Evolutionary conservation across 1,140 invertebrate genomes (phyloP).

Genomic region (Scaptomyza montana): DNA sequence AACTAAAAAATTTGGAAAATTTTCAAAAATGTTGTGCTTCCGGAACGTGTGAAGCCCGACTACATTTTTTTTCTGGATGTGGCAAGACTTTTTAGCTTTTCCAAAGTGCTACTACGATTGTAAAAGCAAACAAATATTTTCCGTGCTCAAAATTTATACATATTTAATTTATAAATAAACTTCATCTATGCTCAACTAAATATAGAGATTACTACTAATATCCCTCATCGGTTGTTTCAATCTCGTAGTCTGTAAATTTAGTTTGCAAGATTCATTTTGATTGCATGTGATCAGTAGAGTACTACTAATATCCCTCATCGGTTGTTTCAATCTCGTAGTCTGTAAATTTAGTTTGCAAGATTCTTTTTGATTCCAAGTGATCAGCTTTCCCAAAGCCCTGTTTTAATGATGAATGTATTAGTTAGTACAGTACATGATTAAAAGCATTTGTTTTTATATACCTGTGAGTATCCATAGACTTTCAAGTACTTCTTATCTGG

Average conservation of each 20-base stretch:
- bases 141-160: background rate
- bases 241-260: too few relatives aligned
- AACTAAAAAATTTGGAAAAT: constrained; percentile 6
- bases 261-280: background rate
- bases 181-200: background rate
- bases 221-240: too few relatives aligned
- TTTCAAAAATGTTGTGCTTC: background rate
- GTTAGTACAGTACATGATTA: background rate
- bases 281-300: background rate
- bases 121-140: background rate
- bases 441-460: constrained; percentile 55
- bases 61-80: background rate
- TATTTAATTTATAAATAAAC: constrained; percentile 13
- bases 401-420: background rate
- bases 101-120: constrained; percentile 14
- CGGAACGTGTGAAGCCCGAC: background rate
- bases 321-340: constrained; percentile 78
- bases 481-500: constrained; percentile 87
- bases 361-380: constrained; percentile 64
- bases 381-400: constrained; percentile 83
- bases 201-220: too few relatives aligned
- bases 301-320: constrained; percentile 77
- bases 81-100: background rate
- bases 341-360: constrained; percentile 66
- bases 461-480: constrained; percentile 92